A percentile compares a stretch with the other conserved stretches of the same genome.
Conservation (phyloP, 1,140 invertebrate genomes). For the Drosophila watanabei region DNA sequence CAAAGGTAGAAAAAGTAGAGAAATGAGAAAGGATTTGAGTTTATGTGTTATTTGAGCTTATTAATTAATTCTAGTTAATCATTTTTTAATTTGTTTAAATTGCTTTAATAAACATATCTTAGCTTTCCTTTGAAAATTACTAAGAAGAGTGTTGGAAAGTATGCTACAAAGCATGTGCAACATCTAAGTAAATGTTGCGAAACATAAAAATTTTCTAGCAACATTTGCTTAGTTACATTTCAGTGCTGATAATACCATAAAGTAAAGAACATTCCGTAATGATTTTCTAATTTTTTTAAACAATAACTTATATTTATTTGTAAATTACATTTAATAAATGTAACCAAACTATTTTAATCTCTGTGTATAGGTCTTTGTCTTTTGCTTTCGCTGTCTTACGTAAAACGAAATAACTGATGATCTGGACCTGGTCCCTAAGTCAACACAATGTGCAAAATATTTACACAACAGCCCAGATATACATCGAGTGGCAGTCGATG, state of each 20-base stretch:
- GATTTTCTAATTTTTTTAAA: no score
- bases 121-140: background rate
- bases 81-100: background rate
- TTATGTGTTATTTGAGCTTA: background rate
- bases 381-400: slow-evolving; percentile 3
- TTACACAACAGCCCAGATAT: slow-evolving; percentile 1
- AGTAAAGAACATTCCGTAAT: background rate
- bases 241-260: background rate
- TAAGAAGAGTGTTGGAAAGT: background rate
- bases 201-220: background rate
- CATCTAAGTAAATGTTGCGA: background rate
- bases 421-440: slow-evolving; percentile 19
- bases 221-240: background rate
- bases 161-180: background rate
- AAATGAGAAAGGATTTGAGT: background rate
- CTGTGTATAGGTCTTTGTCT: background rate
- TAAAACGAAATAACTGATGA: slow-evolving; percentile 14
- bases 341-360: background rate
- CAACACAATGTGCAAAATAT: slow-evolving; percentile 26
- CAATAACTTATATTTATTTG: background rate
- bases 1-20: background rate
- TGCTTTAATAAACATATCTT: background rate
- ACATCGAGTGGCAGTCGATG: background rate
- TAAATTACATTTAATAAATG: background rate
- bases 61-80: background rate